phyloP scores from a whole-genome alignment of 2,113 vertebrate genomes.

The Ascaphus truei region DNA sequence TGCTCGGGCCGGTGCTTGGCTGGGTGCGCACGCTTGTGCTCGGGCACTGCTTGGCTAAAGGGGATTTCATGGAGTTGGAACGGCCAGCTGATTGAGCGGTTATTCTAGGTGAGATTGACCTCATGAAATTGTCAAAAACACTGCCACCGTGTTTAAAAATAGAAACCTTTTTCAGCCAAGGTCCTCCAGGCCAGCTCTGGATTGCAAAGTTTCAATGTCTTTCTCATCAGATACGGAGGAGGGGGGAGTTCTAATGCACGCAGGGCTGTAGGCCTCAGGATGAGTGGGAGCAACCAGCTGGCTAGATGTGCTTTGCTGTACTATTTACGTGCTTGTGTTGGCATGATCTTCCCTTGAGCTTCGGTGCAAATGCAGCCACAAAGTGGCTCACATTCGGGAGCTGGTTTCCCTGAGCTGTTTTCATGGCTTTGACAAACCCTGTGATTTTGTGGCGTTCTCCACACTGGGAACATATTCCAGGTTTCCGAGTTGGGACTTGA shows the following conservation, averaged over 20 bases:
- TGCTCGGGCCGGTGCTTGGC: no score
- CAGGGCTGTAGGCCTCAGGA: neutral
- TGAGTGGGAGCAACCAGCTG: neutral
- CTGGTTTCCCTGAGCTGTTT: neutral
- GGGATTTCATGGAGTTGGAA: no score
- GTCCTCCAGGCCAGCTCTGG: neutral
- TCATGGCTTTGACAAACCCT: neutral
- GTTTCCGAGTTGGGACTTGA: no score
- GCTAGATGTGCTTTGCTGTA: neutral
- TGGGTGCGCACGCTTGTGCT: no score
- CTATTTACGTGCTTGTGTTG: neutral
- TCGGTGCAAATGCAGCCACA: neutral
- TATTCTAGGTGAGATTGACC: neutral
- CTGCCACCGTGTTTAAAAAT: conserved; percentile 2
- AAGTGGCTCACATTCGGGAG: neutral
- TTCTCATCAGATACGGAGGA: no score
- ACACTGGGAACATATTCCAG: neutral
- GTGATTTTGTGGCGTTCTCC: conserved; percentile 13
- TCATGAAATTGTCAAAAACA: neutral
- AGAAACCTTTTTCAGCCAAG: neutral
- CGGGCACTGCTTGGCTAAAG: no score
- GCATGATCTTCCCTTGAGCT: neutral
- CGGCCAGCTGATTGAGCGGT: neutral
- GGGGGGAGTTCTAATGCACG: neutral
- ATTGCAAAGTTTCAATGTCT: neutral